A percentile compares a stretch with the other conserved stretches of the same genome.
These are phyloP conservation scores for Agapostemon virescens DNA, from an alignment of 2,888 invertebrate species.

Conservation along the genomic window DNA sequence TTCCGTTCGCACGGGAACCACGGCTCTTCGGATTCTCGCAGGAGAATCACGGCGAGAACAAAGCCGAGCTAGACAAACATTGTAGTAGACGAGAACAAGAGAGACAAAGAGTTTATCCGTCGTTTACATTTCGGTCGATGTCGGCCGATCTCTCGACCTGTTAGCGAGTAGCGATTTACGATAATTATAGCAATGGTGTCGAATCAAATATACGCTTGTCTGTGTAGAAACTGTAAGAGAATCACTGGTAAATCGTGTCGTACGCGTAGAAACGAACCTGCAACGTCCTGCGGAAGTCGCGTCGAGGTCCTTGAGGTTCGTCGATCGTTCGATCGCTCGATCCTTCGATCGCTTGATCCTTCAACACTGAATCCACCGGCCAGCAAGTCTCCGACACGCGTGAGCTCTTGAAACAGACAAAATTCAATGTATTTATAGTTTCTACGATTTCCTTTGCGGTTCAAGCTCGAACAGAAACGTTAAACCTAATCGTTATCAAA, in stretches of 20 bases:
- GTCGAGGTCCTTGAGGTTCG: not conserved
- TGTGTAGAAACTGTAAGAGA: conserved; percentile 38
- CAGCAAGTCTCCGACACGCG: not conserved
- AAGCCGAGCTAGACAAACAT: not conserved
- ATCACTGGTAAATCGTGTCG: conserved; percentile 35
- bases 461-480: too few species aligned
- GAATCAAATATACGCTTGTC: conserved; percentile 51
- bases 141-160: conserved; percentile 26
- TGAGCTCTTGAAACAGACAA: not conserved
- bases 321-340: conserved; percentile 2
- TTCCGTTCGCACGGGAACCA: conserved; percentile 9
- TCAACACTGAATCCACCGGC: not conserved
- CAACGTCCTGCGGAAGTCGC: not conserved
- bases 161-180: conserved; percentile 23
- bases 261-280: conserved; percentile 27
- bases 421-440: not conserved
- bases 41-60: too few species aligned
- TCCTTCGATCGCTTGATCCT: not conserved
- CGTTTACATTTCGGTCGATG: conserved; percentile 21
- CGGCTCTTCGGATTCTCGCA: not conserved
- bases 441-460: not conserved
- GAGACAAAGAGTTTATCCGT: conserved; percentile 11
- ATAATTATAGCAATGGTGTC: conserved; percentile 41
- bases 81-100: not conserved
- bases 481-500: too few species aligned